Evolutionary conservation across 1,140 invertebrate species (phyloP).

Genomic region (Sitobion miscanthi): DNA sequence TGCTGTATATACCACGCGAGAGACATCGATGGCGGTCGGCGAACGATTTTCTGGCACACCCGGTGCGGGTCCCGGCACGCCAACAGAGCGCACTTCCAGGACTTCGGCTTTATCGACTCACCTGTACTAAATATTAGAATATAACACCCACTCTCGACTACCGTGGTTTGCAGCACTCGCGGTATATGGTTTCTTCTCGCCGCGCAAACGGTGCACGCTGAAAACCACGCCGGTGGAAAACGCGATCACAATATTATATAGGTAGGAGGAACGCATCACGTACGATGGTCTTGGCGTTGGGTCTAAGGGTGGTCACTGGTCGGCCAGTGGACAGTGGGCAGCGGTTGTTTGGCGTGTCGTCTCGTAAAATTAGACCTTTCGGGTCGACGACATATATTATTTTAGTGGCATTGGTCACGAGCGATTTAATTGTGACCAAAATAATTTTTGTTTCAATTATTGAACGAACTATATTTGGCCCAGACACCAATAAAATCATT

Average conservation of each 20-base stretch:
- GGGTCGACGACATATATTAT: not conserved
- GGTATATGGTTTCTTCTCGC: not conserved
- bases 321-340: not conserved
- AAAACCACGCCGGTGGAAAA: not conserved
- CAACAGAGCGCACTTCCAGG: not conserved
- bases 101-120: not conserved
- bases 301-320: not conserved
- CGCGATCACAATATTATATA: not conserved
- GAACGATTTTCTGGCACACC: not conserved
- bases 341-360: not conserved
- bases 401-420: not conserved
- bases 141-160: not conserved
- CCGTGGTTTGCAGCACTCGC: not conserved
- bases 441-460: too few species aligned
- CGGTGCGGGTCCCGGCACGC: too few species aligned
- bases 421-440: not conserved
- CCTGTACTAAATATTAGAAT: not conserved
- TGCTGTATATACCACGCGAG: not conserved
- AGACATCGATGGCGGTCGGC: not conserved
- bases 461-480: too few species aligned
- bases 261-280: too few species aligned
- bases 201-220: too few species aligned
- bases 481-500: too few species aligned
- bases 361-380: not conserved
- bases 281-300: too few species aligned